These are phyloP conservation scores for Hydroisotoma schaefferi DNA, from an alignment of 2,888 invertebrate genomes.

Conservation along the genomic window DNA sequence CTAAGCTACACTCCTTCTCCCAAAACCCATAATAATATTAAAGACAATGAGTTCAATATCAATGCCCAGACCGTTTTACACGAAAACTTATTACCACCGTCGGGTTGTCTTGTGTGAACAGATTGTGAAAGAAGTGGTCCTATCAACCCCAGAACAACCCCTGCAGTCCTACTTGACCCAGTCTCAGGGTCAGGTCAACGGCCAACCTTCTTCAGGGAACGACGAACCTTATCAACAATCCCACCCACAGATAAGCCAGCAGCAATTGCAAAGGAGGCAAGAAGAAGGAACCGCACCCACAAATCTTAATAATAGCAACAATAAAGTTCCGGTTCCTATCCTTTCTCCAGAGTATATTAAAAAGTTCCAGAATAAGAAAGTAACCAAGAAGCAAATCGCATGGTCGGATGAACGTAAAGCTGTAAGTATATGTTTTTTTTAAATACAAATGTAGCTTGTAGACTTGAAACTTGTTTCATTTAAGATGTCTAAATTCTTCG, in stretches of 20 bases:
- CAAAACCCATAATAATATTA: background rate
- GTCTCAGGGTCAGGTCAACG: background rate
- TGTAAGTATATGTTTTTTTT: constrained; percentile 42
- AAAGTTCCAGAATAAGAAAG: constrained; percentile 41
- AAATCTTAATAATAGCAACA: too few relatives aligned
- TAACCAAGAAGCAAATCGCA: constrained; percentile 42
- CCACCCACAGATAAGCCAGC: too few relatives aligned
- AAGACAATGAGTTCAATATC: too few relatives aligned
- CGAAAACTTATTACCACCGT: constrained; percentile 26
- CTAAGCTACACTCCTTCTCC: too few relatives aligned
- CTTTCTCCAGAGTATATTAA: constrained; percentile 32
- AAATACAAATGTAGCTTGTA: too few relatives aligned
- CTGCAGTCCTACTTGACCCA: too few relatives aligned
- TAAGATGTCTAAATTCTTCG: too few relatives aligned
- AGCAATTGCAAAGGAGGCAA: background rate
- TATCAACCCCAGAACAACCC: constrained; percentile 26
- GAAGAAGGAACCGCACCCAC: background rate
- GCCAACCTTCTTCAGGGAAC: too few relatives aligned
- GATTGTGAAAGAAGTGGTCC: constrained; percentile 46
- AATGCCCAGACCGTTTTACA: constrained; percentile 7
- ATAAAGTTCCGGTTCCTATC: constrained; percentile 7
- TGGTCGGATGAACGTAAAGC: constrained; percentile 47
- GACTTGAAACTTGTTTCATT: too few relatives aligned
- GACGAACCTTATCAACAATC: background rate
- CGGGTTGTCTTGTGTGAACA: constrained; percentile 44